Conservation (phyloP, 2,113 vertebrate species). For the Burhinus oedicnemus region DNA sequence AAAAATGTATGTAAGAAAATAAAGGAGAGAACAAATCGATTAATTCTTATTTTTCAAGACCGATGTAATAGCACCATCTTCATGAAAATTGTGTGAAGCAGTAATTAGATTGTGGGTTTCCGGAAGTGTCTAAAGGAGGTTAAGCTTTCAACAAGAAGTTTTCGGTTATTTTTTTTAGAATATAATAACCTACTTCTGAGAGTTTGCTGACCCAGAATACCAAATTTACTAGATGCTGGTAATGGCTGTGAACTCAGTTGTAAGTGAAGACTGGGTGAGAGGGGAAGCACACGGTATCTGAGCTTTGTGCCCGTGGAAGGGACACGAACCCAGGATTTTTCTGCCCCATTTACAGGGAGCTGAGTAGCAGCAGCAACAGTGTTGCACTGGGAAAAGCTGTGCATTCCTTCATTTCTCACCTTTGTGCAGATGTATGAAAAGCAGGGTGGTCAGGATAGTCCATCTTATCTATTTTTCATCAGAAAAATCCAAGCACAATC, state of each 20-base stretch:
- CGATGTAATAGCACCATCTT: neutral
- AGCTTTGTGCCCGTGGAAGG: neutral
- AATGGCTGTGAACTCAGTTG: neutral
- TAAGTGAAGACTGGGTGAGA: neutral
- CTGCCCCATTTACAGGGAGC: neutral
- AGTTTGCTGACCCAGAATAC: neutral
- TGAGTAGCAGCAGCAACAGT: neutral
- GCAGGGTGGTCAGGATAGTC: rapidly evolving
- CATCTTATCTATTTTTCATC: neutral
- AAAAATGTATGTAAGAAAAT: neutral
- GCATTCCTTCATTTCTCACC: neutral
- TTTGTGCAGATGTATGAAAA: neutral
- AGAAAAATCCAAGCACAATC: neutral
- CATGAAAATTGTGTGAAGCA: neutral
- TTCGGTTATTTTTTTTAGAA: neutral
- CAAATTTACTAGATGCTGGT: neutral
- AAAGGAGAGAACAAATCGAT: neutral
- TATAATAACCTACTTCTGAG: neutral
- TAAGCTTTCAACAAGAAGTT: neutral
- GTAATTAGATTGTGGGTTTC: neutral
- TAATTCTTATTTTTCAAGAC: neutral
- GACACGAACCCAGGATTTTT: neutral
- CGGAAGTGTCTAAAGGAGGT: neutral
- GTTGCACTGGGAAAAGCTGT: neutral
- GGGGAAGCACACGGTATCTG: neutral